Evolutionary conservation across 1,140 invertebrate species (phyloP).

Genomic region (Drosophila erecta): DNA sequence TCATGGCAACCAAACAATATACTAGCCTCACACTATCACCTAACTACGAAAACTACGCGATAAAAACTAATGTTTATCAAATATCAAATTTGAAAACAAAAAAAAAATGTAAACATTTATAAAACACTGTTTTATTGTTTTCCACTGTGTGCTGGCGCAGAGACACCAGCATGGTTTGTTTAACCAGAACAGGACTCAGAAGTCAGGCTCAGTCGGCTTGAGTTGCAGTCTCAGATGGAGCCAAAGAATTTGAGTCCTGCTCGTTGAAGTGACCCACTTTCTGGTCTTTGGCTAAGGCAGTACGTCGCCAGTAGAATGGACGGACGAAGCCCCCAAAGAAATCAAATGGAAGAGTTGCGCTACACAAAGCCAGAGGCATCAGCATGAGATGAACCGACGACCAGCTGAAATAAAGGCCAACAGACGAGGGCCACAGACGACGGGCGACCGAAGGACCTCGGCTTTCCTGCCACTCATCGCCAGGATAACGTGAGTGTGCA

Average conservation of each 20-base stretch:
- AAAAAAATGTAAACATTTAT: too few relatives aligned
- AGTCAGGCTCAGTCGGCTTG: constrained; percentile 21
- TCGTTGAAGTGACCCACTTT: constrained; percentile 69
- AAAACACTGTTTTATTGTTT: constrained; percentile 16
- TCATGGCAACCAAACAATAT: too few relatives aligned
- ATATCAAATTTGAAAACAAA: neutral
- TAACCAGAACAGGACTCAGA: constrained; percentile 67
- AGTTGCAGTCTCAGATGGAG: constrained; percentile 29
- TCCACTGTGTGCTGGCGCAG: constrained; percentile 15
- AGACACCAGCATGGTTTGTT: constrained; percentile 68
- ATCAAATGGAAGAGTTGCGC: constrained; percentile 76
- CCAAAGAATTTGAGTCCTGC: constrained; percentile 36
- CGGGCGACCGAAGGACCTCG: constrained; percentile 4
- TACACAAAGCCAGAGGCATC: constrained; percentile 44
- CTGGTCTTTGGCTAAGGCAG: constrained; percentile 56
- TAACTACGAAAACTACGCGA: too few relatives aligned
- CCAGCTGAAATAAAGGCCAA: constrained; percentile 16
- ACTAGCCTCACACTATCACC: too few relatives aligned
- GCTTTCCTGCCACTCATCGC: neutral
- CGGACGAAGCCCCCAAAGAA: constrained; percentile 59
- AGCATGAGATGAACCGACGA: constrained; percentile 27
- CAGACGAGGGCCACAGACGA: constrained; percentile 9
- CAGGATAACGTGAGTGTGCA: constrained; percentile 11
- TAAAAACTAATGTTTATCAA: neutral
- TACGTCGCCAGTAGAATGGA: constrained; percentile 37